A percentile compares a stretch with the other conserved stretches of the same genome.
Conservation (phyloP, 2,797 vertebrate genomes). For the Alectoris magna region DNA sequence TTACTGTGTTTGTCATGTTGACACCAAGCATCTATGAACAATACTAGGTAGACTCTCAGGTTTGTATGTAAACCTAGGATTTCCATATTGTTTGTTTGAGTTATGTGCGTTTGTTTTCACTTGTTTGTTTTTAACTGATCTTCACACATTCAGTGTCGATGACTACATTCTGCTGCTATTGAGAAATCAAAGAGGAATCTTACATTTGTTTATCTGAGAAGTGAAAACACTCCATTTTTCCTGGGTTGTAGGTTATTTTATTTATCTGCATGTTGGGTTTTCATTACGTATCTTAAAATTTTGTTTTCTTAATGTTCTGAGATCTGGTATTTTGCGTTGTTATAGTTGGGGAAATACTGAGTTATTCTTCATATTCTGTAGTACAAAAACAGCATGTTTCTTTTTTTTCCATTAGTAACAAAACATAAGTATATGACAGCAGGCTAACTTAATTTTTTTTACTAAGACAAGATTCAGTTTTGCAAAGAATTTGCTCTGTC, state of each 20-base stretch:
- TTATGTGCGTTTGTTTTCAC: not conserved
- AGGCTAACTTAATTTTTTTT: not conserved
- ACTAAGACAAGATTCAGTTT: not conserved
- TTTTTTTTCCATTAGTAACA: not conserved
- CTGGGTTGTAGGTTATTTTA: not conserved
- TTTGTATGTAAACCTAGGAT: not conserved
- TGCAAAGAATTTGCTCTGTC: not conserved
- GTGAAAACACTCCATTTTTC: not conserved
- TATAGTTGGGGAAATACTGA: not conserved
- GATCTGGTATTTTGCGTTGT: not conserved
- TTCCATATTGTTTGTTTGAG: not conserved
- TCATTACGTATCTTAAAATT: not conserved
- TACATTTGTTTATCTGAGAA: not conserved
- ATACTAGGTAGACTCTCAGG: not conserved
- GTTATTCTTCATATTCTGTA: not conserved
- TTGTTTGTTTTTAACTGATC: not conserved
- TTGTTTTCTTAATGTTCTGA: not conserved
- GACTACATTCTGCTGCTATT: not conserved
- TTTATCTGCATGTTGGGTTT: not conserved
- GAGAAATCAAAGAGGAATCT: not conserved
- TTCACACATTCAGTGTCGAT: not conserved
- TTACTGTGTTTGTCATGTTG: not conserved
- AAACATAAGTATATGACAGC: not conserved
- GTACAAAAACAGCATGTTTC: not conserved
- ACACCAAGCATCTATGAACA: not conserved